Base-by-base conservation (phyloP, 2,888 invertebrate genomes). In the Hirtodrosophila histrioides region DNA sequence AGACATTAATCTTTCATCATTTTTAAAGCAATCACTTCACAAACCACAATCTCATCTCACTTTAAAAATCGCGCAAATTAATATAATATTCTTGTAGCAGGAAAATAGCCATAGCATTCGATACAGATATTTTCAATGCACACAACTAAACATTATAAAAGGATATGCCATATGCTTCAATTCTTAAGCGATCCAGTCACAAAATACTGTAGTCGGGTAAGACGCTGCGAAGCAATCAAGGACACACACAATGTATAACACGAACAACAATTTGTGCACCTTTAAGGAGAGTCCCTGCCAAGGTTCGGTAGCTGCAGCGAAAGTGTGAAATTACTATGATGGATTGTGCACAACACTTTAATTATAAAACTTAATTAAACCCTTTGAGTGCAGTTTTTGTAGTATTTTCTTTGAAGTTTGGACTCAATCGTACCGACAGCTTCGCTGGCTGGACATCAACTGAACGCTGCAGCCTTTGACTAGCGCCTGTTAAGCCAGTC, bases 381-480 rank as follows among this genome's bases (percentile, higher is more conserved):
- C 40, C 49, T 61, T 69, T 69, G 65, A 64, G 33, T 54, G 49
- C 36, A 50, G 24, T 55, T 29, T 29, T 23, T 40, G 45, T 36
- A 31, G 5, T 40, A 27, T 37, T 41, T 43, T 64, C 49, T 43
- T 27, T 36, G 17, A 17, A 17, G 1, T 43, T 41, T 55, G 31
- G 6, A 27, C 27, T 27, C 6, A 27, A 27, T 1, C 55, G 63
- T 69, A 83, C 82, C 83, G 87, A 70, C 85, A 86, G 85, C 82
- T 55, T 63, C 64, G 85, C 85, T 71, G 51, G 87, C 83, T 86
- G 63, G 56, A 75, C 65, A 65, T 51, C 53, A 85, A 82, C 82
- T 82, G 64, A 82, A 72, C 53, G 62, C 49, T 54, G 11, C 56
- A 56, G 63, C 63, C 54, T 53, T 44, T 35, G 60, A 36, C 24